Conservation (phyloP, 2,888 invertebrate genomes). For the Bhutanitis thaidina region DNA sequence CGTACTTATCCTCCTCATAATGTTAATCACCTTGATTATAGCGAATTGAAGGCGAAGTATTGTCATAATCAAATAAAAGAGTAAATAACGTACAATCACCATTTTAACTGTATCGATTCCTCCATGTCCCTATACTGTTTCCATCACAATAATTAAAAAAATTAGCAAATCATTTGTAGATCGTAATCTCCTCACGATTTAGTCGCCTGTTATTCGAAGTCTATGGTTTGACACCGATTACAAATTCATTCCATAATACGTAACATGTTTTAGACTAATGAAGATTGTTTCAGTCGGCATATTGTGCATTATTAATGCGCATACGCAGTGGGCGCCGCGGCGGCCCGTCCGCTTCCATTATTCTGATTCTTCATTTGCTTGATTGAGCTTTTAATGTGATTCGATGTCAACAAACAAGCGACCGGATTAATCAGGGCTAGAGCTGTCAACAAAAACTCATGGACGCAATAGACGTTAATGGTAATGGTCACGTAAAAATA, state of each 20-base stretch:
- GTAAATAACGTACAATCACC: background rate
- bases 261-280: constrained; percentile 74
- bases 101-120: constrained; percentile 38
- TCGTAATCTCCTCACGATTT: constrained; percentile 57
- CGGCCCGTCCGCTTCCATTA: constrained; percentile 65
- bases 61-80: background rate
- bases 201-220: constrained; percentile 23
- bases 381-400: constrained; percentile 79
- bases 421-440: constrained; percentile 67
- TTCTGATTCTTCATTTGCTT: constrained; percentile 79
- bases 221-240: constrained; percentile 37
- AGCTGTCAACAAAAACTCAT: constrained; percentile 61
- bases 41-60: no score
- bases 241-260: constrained; percentile 35
- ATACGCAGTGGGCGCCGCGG: constrained; percentile 56
- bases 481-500: constrained; percentile 59
- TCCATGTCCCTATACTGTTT: constrained; percentile 29
- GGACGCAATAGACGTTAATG: constrained; percentile 55
- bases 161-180: constrained; percentile 65
- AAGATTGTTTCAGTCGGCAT: constrained; percentile 71
- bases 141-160: constrained; percentile 59
- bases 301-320: constrained; percentile 77
- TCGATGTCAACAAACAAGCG: constrained; percentile 66
- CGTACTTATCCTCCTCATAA: no score
- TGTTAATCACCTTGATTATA: no score